A percentile compares a stretch with the other conserved stretches of the same genome.
Evolutionary conservation across 1,140 invertebrate species (phyloP).

Genomic region (Drosophila neocordata): DNA sequence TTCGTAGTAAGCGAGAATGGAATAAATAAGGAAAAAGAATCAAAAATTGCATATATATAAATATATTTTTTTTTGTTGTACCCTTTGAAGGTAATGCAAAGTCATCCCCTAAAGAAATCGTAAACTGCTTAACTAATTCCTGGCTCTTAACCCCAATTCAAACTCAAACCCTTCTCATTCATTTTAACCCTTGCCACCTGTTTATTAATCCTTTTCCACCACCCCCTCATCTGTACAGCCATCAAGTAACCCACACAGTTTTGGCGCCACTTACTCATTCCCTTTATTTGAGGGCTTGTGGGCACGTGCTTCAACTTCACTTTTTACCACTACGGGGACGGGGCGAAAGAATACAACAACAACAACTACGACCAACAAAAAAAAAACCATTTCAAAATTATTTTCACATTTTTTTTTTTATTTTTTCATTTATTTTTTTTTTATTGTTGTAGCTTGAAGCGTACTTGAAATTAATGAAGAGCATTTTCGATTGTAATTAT

Average conservation of each 20-base stretch:
- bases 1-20: neutral
- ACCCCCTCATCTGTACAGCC: conserved; percentile 2
- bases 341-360: neutral
- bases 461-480: conserved; percentile 79
- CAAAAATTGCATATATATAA: neutral
- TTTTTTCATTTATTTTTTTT: conserved; percentile 10
- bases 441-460: conserved; percentile 42
- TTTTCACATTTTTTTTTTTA: conserved; percentile 16
- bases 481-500: conserved; percentile 80
- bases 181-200: conserved; percentile 20
- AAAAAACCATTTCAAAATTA: conserved; percentile 36
- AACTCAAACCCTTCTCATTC: conserved; percentile 17
- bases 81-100: conserved; percentile 5
- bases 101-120: conserved; percentile 23
- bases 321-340: conserved; percentile 4
- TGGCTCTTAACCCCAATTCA: conserved; percentile 50
- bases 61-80: neutral
- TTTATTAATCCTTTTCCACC: conserved; percentile 1
- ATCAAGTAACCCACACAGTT: neutral
- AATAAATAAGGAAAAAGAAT: neutral
- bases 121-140: conserved; percentile 55
- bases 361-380: neutral
- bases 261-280: neutral
- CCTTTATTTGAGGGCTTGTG: neutral
- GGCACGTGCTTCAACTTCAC: conserved; percentile 8